These are phyloP conservation scores for Willowsia nigromaculata DNA, from an alignment of 2,888 invertebrate genomes.

Conservation along the genomic window DNA sequence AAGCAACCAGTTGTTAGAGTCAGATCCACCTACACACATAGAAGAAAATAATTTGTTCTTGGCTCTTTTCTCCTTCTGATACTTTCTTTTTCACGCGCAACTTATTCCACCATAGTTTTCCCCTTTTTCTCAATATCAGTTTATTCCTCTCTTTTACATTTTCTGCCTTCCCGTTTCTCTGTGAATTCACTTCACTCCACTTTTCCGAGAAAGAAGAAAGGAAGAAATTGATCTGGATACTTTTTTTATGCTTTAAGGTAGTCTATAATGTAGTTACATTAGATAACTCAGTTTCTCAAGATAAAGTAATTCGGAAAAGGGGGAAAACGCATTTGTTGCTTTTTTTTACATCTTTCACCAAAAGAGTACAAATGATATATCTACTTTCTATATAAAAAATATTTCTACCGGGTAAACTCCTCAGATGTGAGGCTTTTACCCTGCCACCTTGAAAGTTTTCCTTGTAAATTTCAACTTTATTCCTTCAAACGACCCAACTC, in stretches of 20 bases:
- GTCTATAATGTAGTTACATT: neutral
- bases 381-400: too few species aligned
- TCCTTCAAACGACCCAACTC: neutral
- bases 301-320: constrained; percentile 21
- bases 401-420: too few species aligned
- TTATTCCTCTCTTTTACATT: constrained; percentile 28
- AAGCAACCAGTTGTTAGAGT: neutral
- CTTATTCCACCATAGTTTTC: constrained; percentile 21
- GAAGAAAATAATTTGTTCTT: too few species aligned
- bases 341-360: neutral
- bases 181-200: neutral
- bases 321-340: constrained; percentile 63
- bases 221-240: constrained; percentile 40
- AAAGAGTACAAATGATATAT: too few species aligned
- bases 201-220: neutral
- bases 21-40: neutral
- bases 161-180: neutral
- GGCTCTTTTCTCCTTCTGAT: constrained; percentile 44
- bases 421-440: too few species aligned
- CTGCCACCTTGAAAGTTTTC: too few species aligned
- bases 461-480: constrained; percentile 4
- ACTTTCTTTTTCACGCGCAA: constrained; percentile 70
- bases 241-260: constrained; percentile 35
- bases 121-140: constrained; percentile 30
- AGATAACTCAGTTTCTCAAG: neutral